Conservation (phyloP, 1,140 invertebrate genomes). For the Drosophila pandora region DNA sequence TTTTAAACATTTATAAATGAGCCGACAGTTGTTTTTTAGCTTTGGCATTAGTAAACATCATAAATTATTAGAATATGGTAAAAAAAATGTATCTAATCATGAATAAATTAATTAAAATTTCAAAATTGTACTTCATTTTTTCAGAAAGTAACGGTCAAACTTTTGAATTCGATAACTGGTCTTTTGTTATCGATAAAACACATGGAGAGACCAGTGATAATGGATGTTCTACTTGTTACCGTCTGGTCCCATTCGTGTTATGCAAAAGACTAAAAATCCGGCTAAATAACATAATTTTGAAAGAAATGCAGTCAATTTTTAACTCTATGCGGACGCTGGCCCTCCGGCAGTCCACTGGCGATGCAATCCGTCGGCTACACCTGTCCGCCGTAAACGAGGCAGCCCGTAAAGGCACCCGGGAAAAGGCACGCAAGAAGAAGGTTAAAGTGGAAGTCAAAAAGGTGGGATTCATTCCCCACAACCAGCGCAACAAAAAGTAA, state of each 20-base stretch:
- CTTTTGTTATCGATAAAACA: neutral
- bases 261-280: constrained; percentile 25
- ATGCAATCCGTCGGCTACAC: constrained; percentile 63
- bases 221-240: neutral
- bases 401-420: constrained; percentile 90
- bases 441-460: constrained; percentile 89
- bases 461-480: constrained; percentile 87
- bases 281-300: constrained; percentile 33
- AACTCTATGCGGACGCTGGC: constrained; percentile 62
- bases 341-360: constrained; percentile 56
- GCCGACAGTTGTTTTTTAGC: too few relatives aligned
- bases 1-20: neutral
- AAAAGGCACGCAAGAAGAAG: constrained; percentile 88
- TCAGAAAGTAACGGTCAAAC: neutral
- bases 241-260: constrained; percentile 18
- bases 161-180: neutral
- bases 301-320: constrained; percentile 67
- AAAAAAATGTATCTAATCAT: too few relatives aligned
- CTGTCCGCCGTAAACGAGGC: constrained; percentile 85
- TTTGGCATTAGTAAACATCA: too few relatives aligned
- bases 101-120: neutral
- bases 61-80: too few relatives aligned
- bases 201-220: neutral
- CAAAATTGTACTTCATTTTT: neutral
- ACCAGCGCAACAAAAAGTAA: constrained; percentile 85